Conservation (phyloP, 1,140 invertebrate genomes). For the Drosophila kohkoa region DNA sequence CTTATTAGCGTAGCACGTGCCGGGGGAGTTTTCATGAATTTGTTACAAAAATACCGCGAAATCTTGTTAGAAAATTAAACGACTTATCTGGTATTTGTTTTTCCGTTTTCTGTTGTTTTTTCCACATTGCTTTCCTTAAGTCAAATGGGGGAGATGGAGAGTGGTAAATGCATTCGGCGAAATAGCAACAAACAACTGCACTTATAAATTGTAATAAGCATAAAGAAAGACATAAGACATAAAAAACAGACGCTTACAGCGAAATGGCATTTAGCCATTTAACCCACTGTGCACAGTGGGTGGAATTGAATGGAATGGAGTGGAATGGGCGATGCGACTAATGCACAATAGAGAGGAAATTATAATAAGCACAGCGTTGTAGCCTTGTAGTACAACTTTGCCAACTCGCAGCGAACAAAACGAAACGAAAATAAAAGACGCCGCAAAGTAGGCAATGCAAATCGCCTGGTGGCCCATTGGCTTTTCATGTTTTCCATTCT, state of each 20-base stretch:
- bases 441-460: slow-evolving; percentile 80
- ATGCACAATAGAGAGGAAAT: slow-evolving; percentile 68
- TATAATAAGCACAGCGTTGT: slow-evolving; percentile 75
- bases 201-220: slow-evolving; percentile 47
- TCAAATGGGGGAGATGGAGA: not conserved
- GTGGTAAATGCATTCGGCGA: slow-evolving; percentile 42
- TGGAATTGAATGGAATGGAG: slow-evolving; percentile 2
- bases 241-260: slow-evolving; percentile 53
- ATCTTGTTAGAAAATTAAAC: slow-evolving; percentile 79
- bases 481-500: slow-evolving; percentile 37
- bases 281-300: slow-evolving; percentile 79
- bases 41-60: slow-evolving; percentile 62
- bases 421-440: slow-evolving; percentile 63
- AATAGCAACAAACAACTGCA: slow-evolving; percentile 48
- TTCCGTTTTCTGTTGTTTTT: slow-evolving; percentile 17
- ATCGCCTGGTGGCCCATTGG: slow-evolving; percentile 46
- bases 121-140: not conserved
- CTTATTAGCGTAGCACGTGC: slow-evolving; percentile 76
- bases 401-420: slow-evolving; percentile 3
- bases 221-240: slow-evolving; percentile 31
- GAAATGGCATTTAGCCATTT: slow-evolving; percentile 73
- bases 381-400: slow-evolving; percentile 39
- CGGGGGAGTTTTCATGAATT: slow-evolving; percentile 43
- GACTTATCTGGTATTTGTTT: slow-evolving; percentile 65
- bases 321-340: slow-evolving; percentile 29